Evolutionary conservation across 2,888 invertebrate species (phyloP), one percentile per base, ranked within the genome.

Genomic region (Caenorhabditis virilis): DNA sequence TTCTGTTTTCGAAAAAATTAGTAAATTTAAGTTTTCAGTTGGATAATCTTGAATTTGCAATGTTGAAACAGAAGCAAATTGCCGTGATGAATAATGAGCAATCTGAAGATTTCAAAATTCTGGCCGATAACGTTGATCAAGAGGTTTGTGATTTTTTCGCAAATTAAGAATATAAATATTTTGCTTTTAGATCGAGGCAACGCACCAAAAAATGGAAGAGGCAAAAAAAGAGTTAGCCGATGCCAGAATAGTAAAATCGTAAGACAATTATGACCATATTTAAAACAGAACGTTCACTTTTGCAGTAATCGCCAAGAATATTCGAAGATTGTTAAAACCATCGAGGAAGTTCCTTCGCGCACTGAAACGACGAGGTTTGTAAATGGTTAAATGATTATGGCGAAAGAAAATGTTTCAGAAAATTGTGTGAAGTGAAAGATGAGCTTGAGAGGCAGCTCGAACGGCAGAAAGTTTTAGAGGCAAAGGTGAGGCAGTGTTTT

Each of bases 241-340:
- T 11, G 79, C 79, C n/a, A 47, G 56, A 35, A 36, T 51, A 20
- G 61, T 78, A 4, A 60, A 61, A 52, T 60, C 52, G 65, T 65
- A 18, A 27, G 36, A 16, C 23, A 46, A 18, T n/a, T 15, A 9
- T 27, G 22, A 16, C 16, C 20, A 33, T 22, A 33, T 22, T 26
- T 52, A n/a, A 45, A 27, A 23, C n/a, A n/a, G n/a, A n/a, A n/a
- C n/a, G n/a, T n/a, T n/a, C n/a, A 2, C 13, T 27, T 16, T 20
- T 49, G 25, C 26, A 49, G 74, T 41, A 78, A 80, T 45, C 61
- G 74, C 11, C 78, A 80, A 47, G 79, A 80, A 46, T 80, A 80
- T 50, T 73, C 78, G n/a, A 60, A 54, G 7, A 53, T 78, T 11
- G 79, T 73, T 2, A 69, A 72, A 22, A 55, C 61, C 43, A 73